Base-by-base conservation (phyloP, 2,797 vertebrate species). In the Euphonia xanthogaster region DNA sequence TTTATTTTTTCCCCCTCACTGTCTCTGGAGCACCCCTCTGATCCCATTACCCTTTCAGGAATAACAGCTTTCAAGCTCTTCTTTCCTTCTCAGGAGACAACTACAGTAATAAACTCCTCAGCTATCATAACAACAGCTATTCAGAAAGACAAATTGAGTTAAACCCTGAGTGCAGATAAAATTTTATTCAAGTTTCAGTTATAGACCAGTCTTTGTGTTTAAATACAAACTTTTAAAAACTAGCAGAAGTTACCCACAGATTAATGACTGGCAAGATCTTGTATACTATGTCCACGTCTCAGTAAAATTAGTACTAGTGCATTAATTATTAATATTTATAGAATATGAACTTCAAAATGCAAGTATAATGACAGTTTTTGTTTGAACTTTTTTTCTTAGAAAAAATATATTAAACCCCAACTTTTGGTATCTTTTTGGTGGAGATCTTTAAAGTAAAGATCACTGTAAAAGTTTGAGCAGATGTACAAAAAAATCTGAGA, bases 321-420 rank as follows among this genome's bases (percentile, higher is more conserved):
- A 63, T 39, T n/a, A 20, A 39, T 2, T 45, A 51, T 50, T 63
- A 82, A 28, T n/a, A 72, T 57, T 71, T 75, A 21, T 5, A 85
- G 15, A 24, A 27, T 17, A 2, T 10, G 10, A 86, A 14, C 5
- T 85, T 47, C 22, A 44, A 65, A 58, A 63, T 10, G 4, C 10
- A 47, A 54, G 25, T 3, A 3, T 22, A 37, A 10, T 9, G 14
- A 25, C 8, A 3, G 20, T 18, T 27, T 71, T 73, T 55, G 7
- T 45, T 68, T 55, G 1, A 83, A 30, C 3, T 17, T 3, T 13
- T 82, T 79, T 67, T 79, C 42, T 58, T 63, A 37, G 17, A 81
- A 31, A 6, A 5, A 63, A 40, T 0, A 5, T 22, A 53, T 2
- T 45, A 23, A 55, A 66, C 5, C 0, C 0, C 9, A 45, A 17